phyloP scores from a whole-genome alignment of 2,113 vertebrate genomes.

The Xerus inauris region DNA sequence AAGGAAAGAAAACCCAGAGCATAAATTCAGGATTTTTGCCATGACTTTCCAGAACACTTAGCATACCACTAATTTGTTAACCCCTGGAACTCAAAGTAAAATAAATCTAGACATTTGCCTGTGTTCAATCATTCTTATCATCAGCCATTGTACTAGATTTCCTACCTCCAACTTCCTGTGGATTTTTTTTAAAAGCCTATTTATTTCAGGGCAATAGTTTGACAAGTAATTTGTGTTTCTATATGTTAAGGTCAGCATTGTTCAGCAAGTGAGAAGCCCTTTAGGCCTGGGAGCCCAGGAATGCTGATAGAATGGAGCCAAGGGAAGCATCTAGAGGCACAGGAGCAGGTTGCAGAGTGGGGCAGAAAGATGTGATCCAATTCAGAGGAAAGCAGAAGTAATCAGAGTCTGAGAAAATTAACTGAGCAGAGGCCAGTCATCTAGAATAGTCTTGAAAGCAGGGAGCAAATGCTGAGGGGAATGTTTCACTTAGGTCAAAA shows the following conservation, averaged over 20 bases:
- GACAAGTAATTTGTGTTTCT: slow-evolving; percentile 7
- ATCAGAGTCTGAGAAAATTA: not conserved
- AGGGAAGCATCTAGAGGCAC: not conserved
- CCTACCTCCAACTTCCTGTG: not conserved
- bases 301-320: not conserved
- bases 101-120: not conserved
- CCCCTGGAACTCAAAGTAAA: not conserved
- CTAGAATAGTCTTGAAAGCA: not conserved
- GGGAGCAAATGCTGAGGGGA: not conserved
- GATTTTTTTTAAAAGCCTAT: not conserved
- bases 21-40: not conserved
- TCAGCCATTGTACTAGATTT: not conserved
- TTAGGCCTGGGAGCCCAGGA: not conserved
- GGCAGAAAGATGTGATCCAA: not conserved
- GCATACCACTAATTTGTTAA: not conserved
- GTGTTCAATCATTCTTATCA: not conserved
- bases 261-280: not conserved
- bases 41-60: not conserved
- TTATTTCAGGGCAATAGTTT: not conserved
- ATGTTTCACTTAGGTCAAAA: not conserved
- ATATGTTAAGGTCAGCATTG: not conserved
- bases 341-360: not conserved
- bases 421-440: not conserved
- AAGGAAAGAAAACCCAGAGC: not conserved
- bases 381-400: not conserved